A percentile compares a stretch with the other conserved stretches of the same genome.
Evolutionary conservation across 2,797 vertebrate genomes (phyloP).

Genomic region (Adelosebastes latens): DNA sequence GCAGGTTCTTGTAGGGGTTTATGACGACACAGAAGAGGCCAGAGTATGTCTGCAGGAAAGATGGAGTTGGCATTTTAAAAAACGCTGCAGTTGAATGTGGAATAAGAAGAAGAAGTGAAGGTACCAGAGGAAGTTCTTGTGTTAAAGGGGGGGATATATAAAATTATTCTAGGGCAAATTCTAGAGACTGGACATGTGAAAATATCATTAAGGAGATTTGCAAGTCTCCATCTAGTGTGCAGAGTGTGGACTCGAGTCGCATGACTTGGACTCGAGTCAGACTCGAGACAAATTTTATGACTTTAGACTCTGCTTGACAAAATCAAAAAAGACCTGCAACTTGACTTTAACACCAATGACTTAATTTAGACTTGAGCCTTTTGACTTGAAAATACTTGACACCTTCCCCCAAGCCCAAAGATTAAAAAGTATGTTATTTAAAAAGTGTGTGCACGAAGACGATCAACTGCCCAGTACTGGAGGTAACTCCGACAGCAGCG

Average conservation of each 20-base stretch:
- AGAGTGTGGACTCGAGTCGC: not conserved
- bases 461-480: too few relatives aligned
- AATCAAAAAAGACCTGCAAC: too few relatives aligned
- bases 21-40: slow-evolving; percentile 99
- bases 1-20: slow-evolving; percentile 98
- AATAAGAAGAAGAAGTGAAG: not conserved
- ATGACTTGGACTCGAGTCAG: too few relatives aligned
- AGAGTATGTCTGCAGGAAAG: slow-evolving; percentile 90
- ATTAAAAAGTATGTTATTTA: too few relatives aligned
- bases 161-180: not conserved
- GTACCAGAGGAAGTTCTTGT: not conserved
- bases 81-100: not conserved
- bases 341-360: too few relatives aligned
- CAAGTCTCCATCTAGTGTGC: not conserved
- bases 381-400: too few relatives aligned
- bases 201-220: not conserved
- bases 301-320: too few relatives aligned
- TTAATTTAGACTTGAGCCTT: too few relatives aligned
- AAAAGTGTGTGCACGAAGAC: too few relatives aligned
- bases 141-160: not conserved
- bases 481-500: too few relatives aligned
- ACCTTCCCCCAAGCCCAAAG: too few relatives aligned
- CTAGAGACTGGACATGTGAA: not conserved
- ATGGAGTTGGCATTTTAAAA: not conserved
- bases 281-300: too few relatives aligned